Percentiles rank a stretch among this genome's conserved stretches.
phyloP scores from a whole-genome alignment of 2,113 vertebrate species.

The Anoura caudifer region DNA sequence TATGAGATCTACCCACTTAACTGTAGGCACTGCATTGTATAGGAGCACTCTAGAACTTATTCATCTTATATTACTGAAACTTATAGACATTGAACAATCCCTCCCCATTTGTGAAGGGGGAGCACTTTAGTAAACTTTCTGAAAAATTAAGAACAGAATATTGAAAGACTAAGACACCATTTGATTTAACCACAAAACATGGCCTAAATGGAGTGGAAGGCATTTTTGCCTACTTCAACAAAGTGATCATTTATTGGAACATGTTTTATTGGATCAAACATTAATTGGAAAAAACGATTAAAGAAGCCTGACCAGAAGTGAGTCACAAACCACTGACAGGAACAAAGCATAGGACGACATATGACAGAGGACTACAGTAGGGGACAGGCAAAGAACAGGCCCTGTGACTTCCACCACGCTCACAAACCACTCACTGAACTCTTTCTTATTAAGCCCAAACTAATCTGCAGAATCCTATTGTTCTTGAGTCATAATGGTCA shows the following conservation, averaged over 20 bases:
- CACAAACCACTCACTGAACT: background rate
- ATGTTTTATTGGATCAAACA: background rate
- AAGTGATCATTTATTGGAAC: background rate
- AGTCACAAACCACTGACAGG: background rate
- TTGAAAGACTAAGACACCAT: background rate
- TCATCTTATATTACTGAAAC: background rate
- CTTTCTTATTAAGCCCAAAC: background rate
- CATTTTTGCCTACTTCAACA: background rate
- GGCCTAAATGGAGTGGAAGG: background rate
- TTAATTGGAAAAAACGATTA: background rate
- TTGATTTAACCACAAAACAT: background rate
- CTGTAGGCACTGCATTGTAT: background rate
- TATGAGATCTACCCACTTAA: background rate
- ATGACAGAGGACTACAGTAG: fast-evolving
- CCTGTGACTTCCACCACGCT: background rate
- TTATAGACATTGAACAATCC: background rate
- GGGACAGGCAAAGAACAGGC: background rate
- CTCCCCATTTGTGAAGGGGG: background rate
- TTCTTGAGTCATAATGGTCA: background rate
- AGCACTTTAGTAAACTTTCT: background rate
- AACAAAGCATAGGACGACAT: background rate
- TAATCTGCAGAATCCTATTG: background rate
- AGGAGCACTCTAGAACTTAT: background rate
- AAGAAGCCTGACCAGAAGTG: background rate
- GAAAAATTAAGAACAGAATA: background rate